Base-by-base conservation (phyloP, 2,113 vertebrate species). In the Catharus bicknelli region DNA sequence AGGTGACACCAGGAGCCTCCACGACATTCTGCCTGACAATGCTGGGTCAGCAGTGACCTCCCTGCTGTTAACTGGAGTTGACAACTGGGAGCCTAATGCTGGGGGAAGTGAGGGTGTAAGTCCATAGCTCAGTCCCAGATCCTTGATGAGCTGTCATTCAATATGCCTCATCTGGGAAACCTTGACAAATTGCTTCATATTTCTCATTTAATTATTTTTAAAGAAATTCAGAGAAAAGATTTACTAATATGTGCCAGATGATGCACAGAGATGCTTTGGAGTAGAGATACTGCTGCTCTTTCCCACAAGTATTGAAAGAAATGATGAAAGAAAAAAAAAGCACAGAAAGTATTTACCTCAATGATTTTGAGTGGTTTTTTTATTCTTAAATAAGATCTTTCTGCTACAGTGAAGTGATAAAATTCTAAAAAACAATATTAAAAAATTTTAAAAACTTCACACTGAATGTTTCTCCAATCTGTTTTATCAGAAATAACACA, bases 171-270 rank as follows among this genome's bases (percentile, higher is more conserved):
- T 45, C 30, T 76, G 25, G 57, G 45, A 91, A 74, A 91, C 32
- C 22, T 66, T 90, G 45, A 68, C 17, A 59, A 20, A 5, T 58
- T 67, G 16, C n/a, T 75, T 90, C 40, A 57, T 45, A 47, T 50
- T 92, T 95, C 92, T 62, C 66, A 62, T 66, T 48, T 55, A 26
- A 48, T 9, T 10, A 76, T 67, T 88, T 48, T 84, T 87, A 78
- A 79, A 73, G 16, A 55, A 86, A 90, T 90, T 74, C 80, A 95
- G 66, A 95, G 21, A 8, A 73, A 74, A 86, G 19, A 51, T 79
- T 86, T 62, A 67, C 21, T 78, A 57, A 72, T 20, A 4, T 68
- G 42, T 83, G 42, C 63, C 87, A 88, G 54, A 5, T 76, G 68
- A 86, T 40, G 38, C 17, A 61, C 0, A 1, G 6, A 58, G 57